phyloP scores from a whole-genome alignment of 2,888 invertebrate species.

The Cryptops parisi region DNA sequence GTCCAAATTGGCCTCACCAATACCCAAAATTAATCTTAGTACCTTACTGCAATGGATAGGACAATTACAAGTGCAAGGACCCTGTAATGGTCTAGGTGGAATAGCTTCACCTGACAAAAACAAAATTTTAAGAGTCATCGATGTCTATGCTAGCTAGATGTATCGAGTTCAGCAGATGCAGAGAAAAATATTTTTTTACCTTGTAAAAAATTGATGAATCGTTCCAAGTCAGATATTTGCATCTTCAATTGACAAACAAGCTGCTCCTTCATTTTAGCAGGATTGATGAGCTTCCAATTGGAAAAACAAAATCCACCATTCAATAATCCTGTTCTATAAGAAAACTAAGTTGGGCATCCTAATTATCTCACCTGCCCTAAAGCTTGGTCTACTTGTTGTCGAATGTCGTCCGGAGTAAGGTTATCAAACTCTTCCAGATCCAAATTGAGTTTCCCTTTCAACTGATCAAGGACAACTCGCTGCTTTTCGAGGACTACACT shows the following conservation, averaged over 20 bases:
- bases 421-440: conserved; percentile 63
- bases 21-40: too few relatives aligned
- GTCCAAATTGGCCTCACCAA: too few relatives aligned
- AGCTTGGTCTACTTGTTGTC: conserved; percentile 76
- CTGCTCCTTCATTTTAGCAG: conserved; percentile 90
- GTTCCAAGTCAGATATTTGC: conserved; percentile 91
- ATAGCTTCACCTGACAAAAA: conserved; percentile 32
- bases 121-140: too few relatives aligned
- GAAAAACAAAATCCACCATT: not conserved
- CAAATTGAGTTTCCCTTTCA: conserved; percentile 68
- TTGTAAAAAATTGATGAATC: conserved; percentile 91
- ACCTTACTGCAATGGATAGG: conserved; percentile 29
- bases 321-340: too few relatives aligned
- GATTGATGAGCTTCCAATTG: conserved; percentile 58
- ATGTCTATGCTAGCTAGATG: too few relatives aligned
- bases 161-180: too few relatives aligned
- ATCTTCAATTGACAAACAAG: conserved; percentile 88
- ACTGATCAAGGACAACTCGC: conserved; percentile 72
- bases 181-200: conserved; percentile 31
- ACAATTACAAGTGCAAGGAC: conserved; percentile 33
- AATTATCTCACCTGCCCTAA: conserved; percentile 58
- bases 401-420: conserved; percentile 65
- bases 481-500: conserved; percentile 74
- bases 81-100: conserved; percentile 28
- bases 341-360: too few relatives aligned